Conservation (phyloP, 2,888 invertebrate species). For the Philhelius pedissequus region DNA sequence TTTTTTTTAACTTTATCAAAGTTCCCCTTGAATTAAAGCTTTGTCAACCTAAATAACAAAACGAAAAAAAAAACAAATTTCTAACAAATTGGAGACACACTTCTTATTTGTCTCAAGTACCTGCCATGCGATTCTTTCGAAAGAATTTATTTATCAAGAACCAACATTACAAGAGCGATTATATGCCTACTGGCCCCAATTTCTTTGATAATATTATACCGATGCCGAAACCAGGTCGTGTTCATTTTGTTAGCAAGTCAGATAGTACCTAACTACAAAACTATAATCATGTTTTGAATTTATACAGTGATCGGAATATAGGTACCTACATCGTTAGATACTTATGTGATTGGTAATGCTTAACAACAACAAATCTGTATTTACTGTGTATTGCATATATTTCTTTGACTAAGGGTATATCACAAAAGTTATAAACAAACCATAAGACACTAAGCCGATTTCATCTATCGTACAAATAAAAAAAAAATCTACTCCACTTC, state of each 20-base stretch:
- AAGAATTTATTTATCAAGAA: slow-evolving; percentile 2
- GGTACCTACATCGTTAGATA: background rate
- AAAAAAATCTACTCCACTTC: slow-evolving; percentile 12
- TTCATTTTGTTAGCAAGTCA: background rate
- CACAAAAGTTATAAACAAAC: slow-evolving; percentile 7
- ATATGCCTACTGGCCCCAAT: slow-evolving; percentile 23
- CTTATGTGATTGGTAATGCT: slow-evolving; percentile 21
- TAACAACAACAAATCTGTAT: slow-evolving; percentile 18
- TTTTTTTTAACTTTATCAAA: background rate
- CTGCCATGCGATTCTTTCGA: background rate
- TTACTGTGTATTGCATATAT: slow-evolving; percentile 23
- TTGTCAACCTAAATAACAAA: background rate
- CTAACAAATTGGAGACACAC: background rate
- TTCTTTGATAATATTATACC: background rate
- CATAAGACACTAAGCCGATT: slow-evolving; percentile 31
- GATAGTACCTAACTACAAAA: too few relatives aligned
- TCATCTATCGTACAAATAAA: slow-evolving; percentile 4
- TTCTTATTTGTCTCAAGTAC: background rate
- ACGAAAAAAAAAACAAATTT: background rate
- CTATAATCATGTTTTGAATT: background rate
- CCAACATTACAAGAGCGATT: slow-evolving; percentile 29
- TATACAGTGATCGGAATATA: background rate
- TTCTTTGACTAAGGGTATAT: background rate
- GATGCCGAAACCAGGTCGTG: slow-evolving; percentile 20
- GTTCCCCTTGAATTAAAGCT: background rate